Evolutionary conservation across 2,888 invertebrate genomes (phyloP).

Genomic region (Heteropelma amictum): DNA sequence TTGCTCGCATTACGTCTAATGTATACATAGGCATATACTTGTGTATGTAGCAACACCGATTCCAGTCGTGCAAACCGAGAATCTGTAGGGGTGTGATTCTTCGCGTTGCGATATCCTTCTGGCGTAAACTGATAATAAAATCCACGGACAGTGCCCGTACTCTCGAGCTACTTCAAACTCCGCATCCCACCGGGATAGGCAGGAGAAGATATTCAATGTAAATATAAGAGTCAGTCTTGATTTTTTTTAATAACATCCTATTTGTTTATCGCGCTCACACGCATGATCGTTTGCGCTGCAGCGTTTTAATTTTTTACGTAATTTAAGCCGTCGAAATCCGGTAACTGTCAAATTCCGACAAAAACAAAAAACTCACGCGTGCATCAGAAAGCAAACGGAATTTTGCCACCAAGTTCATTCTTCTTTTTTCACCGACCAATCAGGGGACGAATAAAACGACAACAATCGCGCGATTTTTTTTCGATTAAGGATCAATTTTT

Average conservation of each 20-base stretch:
- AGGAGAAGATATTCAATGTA: not conserved
- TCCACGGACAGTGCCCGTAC: constrained; percentile 13
- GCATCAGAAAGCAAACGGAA: too few species aligned
- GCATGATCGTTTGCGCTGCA: too few species aligned
- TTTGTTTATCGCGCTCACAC: too few species aligned
- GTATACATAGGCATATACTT: not conserved
- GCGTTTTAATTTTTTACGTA: too few species aligned
- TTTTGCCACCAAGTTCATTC: too few species aligned
- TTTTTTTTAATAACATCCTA: not conserved
- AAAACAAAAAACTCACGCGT: too few species aligned
- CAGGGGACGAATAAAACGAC: too few species aligned
- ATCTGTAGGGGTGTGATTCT: constrained; percentile 39
- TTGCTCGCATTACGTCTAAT: constrained; percentile 8
- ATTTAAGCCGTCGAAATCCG: too few species aligned
- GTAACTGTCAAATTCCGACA: too few species aligned
- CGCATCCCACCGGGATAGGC: constrained; percentile 11
- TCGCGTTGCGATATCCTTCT: constrained; percentile 32
- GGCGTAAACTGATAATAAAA: constrained; percentile 43
- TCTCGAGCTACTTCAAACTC: constrained; percentile 23
- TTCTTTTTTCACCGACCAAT: too few species aligned
- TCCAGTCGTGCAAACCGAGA: constrained; percentile 23
- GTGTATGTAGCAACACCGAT: not conserved
- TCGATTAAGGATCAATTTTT: too few species aligned
- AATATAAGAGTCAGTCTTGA: not conserved
- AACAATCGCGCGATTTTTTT: too few species aligned